These are phyloP conservation scores for Xiphorhynchus erythropygius DNA, from an alignment of 2,797 vertebrate species.

Conservation along the genomic window DNA sequence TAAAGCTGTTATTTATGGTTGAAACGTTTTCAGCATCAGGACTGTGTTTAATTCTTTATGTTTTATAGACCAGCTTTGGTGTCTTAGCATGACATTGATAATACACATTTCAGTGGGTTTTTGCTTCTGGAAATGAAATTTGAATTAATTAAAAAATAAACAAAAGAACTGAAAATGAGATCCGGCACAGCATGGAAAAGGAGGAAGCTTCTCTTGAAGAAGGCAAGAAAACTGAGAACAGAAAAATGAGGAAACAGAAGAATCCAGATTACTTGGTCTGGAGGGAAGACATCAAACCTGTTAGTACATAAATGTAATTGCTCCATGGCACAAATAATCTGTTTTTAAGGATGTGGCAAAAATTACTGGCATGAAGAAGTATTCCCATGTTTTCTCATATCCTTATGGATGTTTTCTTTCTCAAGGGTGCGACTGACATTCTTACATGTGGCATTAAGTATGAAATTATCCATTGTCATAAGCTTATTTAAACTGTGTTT, in stretches of 20 bases:
- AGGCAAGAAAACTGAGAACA: neutral
- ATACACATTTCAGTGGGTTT: conserved; percentile 39
- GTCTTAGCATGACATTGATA: conserved; percentile 41
- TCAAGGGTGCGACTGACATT: neutral
- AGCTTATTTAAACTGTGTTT: neutral
- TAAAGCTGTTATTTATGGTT: conserved; percentile 60
- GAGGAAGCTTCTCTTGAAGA: conserved; percentile 7
- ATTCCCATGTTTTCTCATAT: neutral
- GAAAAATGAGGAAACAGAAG: neutral
- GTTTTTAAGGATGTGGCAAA: neutral
- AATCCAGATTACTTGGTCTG: neutral
- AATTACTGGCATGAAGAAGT: neutral
- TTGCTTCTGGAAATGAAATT: conserved; percentile 25
- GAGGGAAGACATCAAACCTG: neutral
- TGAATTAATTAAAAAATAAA: conserved; percentile 37
- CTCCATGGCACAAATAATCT: neutral
- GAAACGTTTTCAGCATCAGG: neutral
- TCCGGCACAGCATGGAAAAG: neutral
- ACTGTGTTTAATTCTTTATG: conserved; percentile 37
- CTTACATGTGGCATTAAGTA: neutral
- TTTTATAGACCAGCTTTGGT: conserved; percentile 39
- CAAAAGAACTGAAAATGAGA: conserved; percentile 32
- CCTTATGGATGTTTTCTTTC: neutral
- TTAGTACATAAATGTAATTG: conserved; percentile 3
- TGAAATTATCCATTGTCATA: neutral